Evolutionary conservation across 2,888 invertebrate species (phyloP).

Genomic region (Dexiosoma caninum): DNA sequence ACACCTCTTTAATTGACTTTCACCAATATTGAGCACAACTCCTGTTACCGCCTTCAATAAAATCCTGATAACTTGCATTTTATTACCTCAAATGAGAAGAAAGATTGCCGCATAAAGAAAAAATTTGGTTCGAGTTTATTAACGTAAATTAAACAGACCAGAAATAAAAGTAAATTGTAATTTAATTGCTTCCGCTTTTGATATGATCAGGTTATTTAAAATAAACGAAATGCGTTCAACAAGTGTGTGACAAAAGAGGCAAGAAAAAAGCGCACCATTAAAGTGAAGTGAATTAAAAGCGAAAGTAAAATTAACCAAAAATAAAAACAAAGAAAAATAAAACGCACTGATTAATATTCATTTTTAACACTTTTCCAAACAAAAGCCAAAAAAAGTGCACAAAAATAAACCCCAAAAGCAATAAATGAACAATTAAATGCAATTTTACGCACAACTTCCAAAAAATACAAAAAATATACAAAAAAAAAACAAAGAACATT

Average conservation of each 20-base stretch:
- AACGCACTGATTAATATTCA: constrained; percentile 57
- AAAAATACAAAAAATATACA: constrained; percentile 34
- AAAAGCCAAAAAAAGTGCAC: constrained; percentile 4
- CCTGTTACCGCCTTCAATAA: too few relatives aligned
- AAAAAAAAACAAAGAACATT: constrained; percentile 27
- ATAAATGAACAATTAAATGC: constrained; percentile 61
- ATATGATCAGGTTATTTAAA: background rate
- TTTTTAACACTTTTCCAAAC: constrained; percentile 44
- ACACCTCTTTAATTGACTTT: too few relatives aligned
- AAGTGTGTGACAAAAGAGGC: constrained; percentile 28
- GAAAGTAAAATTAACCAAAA: constrained; percentile 50
- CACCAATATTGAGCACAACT: too few relatives aligned
- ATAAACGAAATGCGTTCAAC: constrained; percentile 12
- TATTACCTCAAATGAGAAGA: too few relatives aligned
- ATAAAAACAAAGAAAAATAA: constrained; percentile 34
- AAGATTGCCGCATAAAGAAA: too few relatives aligned
- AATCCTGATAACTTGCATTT: too few relatives aligned
- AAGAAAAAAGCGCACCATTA: too few relatives aligned
- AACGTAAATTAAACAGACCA: background rate
- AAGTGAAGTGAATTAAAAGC: constrained; percentile 3
- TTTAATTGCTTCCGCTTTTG: background rate
- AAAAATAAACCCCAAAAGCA: constrained; percentile 51
- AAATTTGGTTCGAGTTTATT: background rate
- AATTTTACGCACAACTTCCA: constrained; percentile 60
- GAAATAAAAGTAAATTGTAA: background rate